Evolutionary conservation across 2,797 vertebrate genomes (phyloP).

Genomic region (Hozukius guyotensis): DNA sequence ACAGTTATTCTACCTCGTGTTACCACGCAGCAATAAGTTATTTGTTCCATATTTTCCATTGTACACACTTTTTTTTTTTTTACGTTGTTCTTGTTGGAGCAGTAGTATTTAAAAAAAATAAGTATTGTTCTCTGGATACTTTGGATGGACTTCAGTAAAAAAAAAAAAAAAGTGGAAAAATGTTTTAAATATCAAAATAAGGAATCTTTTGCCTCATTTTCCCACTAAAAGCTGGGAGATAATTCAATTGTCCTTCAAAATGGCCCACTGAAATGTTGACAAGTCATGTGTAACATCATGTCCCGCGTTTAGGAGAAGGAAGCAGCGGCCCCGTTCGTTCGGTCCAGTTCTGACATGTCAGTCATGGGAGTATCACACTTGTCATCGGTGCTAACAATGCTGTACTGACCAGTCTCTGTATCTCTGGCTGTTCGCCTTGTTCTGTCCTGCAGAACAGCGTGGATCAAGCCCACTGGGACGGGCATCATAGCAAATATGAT

Average conservation of each 20-base stretch:
- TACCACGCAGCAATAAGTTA: not conserved
- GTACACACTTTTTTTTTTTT: not conserved
- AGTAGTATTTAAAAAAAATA: not conserved
- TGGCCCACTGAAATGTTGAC: not conserved
- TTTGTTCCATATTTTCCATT: not conserved
- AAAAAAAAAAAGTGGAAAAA: not conserved
- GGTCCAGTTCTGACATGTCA: slow-evolving; percentile 43
- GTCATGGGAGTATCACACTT: slow-evolving; percentile 66
- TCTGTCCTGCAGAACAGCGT: slow-evolving; percentile 55
- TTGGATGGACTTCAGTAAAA: not conserved
- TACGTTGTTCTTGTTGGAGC: not conserved
- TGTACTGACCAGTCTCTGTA: slow-evolving; percentile 59
- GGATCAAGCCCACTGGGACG: slow-evolving; percentile 77
- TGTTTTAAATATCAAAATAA: slow-evolving; percentile 28
- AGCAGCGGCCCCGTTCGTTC: not conserved
- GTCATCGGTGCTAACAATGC: slow-evolving; percentile 68
- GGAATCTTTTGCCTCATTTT: not conserved
- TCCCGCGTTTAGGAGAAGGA: slow-evolving; percentile 8
- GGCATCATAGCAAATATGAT: slow-evolving; percentile 83
- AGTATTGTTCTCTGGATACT: not conserved
- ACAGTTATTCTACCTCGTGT: not conserved
- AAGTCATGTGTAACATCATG: not conserved
- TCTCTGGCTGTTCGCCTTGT: slow-evolving; percentile 1
- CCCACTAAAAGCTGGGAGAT: not conserved
- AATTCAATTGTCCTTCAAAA: not conserved